Evolutionary conservation across 2,113 vertebrate species (phyloP), one percentile per base, ranked within the genome.

Genomic region (Saguinus midas): DNA sequence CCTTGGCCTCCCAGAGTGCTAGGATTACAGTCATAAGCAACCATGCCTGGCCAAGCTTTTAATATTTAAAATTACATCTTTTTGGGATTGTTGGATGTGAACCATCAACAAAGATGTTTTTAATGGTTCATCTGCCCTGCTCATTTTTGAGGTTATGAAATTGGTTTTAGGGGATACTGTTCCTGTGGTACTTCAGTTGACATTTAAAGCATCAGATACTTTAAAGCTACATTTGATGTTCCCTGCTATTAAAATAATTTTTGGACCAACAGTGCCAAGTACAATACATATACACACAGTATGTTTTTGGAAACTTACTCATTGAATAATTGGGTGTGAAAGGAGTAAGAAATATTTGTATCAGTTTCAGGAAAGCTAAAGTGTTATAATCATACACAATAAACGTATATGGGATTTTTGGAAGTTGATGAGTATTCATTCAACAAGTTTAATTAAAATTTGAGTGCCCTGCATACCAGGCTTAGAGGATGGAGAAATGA

Each of bases 131-230:
- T 11, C 18, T 70, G n/a, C 12, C n/a, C 93, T 90, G 4, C 43
- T 92, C 32, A 87, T 87, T 96, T 91, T 52, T 83, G 64, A 93
- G 55, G 48, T 92, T 72, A 61, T 91, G 48, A 81, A 95, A 35
- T 61, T 57, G 29, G 5, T 48, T 83, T 43, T 76, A 40, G 37
- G 37, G 32, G 86, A 20, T 92, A 58, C 48, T 95, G 2, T 25
- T 84, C 25, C n/a, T 80, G 45, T 75, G 80, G 68, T 94, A 72
- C 87, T 68, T 88, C 66, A 48, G 21, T 88, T 94, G 58, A 64
- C 52, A 66, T 37, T 13, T 91, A 50, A 73, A 52, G 17, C n/a
- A 29, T 86, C 40, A 81, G 37, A 32, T 61, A 29, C 25, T 70
- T 92, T 58, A 13, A 70, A 93, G 55, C 4, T 29, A 43, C 11